These are phyloP conservation scores for Columba livia DNA, from an alignment of 2,113 vertebrate genomes.

Conservation along the genomic window DNA sequence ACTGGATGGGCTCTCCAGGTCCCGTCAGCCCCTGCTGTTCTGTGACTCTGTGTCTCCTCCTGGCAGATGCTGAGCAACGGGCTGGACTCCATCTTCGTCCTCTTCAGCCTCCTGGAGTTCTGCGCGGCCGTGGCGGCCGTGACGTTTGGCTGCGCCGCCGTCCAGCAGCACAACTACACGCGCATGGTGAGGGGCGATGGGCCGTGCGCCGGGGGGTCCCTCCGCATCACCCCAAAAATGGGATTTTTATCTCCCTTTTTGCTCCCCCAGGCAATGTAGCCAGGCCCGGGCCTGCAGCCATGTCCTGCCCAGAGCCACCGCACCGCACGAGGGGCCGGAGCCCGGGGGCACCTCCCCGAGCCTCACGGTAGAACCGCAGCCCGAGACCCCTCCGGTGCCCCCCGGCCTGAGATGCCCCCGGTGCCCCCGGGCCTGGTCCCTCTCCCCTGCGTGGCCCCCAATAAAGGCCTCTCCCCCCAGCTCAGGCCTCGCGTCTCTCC, in stretches of 20 bases:
- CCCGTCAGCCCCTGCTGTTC: too few species aligned
- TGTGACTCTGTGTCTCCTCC: not conserved
- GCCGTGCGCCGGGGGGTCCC: not conserved
- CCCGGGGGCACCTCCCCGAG: not conserved
- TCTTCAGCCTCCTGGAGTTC: conserved; percentile 31
- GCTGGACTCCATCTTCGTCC: not conserved
- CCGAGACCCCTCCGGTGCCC: accelerated
- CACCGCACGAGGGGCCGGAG: not conserved
- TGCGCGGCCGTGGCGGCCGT: not conserved
- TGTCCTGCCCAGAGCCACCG: accelerated
- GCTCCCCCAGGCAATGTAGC: not conserved
- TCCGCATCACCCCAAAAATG: accelerated
- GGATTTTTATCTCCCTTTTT: not conserved
- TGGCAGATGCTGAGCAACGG: not conserved
- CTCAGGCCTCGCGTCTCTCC: not conserved
- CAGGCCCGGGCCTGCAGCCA: accelerated
- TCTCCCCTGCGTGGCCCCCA: not conserved
- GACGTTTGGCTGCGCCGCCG: not conserved
- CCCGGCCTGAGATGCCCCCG: too few species aligned
- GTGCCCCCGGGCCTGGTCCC: too few species aligned
- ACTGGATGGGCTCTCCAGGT: too few species aligned
- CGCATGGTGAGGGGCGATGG: not conserved
- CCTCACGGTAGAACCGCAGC: too few species aligned
- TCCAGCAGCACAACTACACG: not conserved
- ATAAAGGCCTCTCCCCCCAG: not conserved